Base-by-base conservation (phyloP, 2,888 invertebrate genomes). In the Dolichopus griseipennis region DNA sequence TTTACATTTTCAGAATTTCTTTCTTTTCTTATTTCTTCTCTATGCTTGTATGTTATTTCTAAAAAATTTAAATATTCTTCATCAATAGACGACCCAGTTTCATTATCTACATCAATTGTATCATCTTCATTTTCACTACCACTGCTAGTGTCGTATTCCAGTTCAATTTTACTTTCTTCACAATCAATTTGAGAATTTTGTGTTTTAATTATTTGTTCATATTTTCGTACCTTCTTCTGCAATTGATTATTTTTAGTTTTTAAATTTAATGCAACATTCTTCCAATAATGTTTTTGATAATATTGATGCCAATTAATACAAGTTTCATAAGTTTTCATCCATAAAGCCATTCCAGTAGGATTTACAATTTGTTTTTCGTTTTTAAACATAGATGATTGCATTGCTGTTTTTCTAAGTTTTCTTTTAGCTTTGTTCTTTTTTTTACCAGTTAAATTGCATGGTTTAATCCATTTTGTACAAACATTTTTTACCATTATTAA, bases 241-340 rank as follows among this genome's bases (percentile, higher is more conserved):
- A 71, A 67, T 67, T 68, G 63, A 65, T 68, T 43, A 27, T 70
- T 71, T 33, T 68, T 68, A 12, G 3, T 68, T 22, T 65, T 52
- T 8, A 71, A 67, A 66, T 65, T 66, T n/a, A 68, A 65, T 1
- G 72, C 69, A 12, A 61, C 52, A 65, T 68, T 68, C n/a, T 69
- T 69, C 72, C 72, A 72, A 37, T 68, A 72, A 52, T 69, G 21
- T 12, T 34, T 65, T 43, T 72, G 72, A 20, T 72, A 70, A 37
- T 69, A 69, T 3, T 52, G 61, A 18, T 72, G 72, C 72, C 72
- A 72, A 66, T 67, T 71, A 22, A 72, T 33, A 65, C 68, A 68
- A 63, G 70, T 72, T 20, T 68, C 61, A 37, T 72, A 72, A 33
- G 70, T 70, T 37, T 69, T 61, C 2, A 41, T 65, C 72, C 72